Evolutionary conservation across 1,140 invertebrate species (phyloP).

Genomic region (Drosophila insularis): DNA sequence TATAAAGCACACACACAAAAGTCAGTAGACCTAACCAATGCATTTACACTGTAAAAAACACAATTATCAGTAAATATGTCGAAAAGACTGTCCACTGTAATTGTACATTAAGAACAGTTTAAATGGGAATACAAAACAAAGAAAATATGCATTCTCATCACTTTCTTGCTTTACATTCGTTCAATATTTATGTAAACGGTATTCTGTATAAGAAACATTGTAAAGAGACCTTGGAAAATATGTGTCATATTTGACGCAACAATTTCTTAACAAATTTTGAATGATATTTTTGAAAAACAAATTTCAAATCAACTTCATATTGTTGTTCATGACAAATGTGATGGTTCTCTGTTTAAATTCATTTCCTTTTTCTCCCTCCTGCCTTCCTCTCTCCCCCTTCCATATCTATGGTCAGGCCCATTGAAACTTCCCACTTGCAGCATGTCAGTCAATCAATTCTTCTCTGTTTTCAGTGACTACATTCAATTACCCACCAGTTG

Average conservation of each 20-base stretch:
- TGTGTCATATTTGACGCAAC: constrained; percentile 1
- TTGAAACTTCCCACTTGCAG: background rate
- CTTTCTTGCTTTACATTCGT: no score
- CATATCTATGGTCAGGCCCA: background rate
- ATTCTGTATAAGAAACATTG: no score
- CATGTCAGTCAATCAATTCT: constrained; percentile 33
- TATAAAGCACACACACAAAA: constrained; percentile 4
- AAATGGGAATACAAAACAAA: no score
- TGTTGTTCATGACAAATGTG: background rate
- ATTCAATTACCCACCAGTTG: constrained; percentile 59
- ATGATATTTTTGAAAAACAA: no score
- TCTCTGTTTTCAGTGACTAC: constrained; percentile 56
- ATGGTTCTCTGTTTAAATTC: background rate
- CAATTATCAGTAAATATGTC: background rate
- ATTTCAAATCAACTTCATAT: constrained; percentile 1
- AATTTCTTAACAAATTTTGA: background rate
- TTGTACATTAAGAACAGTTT: no score
- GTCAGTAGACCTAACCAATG: background rate
- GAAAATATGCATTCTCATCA: no score
- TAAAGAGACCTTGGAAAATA: background rate
- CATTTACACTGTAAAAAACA: background rate
- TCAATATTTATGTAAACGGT: no score
- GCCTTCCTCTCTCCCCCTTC: background rate
- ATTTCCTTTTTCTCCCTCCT: background rate
- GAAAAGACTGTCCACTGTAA: background rate